These are phyloP conservation scores for Heliangelus exortis DNA, from an alignment of 2,797 vertebrate species.

Conservation along the genomic window DNA sequence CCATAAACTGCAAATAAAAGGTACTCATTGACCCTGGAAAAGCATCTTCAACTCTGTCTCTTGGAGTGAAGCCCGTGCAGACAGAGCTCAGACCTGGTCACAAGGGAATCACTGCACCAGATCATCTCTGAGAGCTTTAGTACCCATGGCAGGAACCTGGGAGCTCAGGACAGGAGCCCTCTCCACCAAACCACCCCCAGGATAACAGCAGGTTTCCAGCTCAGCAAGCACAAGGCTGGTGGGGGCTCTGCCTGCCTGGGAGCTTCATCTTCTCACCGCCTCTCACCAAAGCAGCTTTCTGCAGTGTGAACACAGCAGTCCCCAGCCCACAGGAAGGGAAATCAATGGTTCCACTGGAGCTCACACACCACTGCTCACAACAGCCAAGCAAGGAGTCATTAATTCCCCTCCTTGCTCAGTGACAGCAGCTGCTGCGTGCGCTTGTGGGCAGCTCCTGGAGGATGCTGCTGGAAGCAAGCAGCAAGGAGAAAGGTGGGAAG, in stretches of 20 bases:
- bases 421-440: slow-evolving; percentile 37
- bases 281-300: slow-evolving; percentile 26
- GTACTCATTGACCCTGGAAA: neutral
- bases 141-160: slow-evolving; percentile 7
- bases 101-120: slow-evolving; percentile 36
- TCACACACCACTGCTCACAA: neutral
- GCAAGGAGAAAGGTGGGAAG: slow-evolving; percentile 16
- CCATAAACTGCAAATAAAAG: slow-evolving; percentile 44
- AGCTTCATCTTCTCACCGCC: slow-evolving; percentile 25
- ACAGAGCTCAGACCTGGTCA: slow-evolving; percentile 19
- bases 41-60: neutral
- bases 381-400: slow-evolving; percentile 47
- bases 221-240: slow-evolving; percentile 46
- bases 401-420: slow-evolving; percentile 51
- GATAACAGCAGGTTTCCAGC: slow-evolving; percentile 52
- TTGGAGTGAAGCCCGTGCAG: neutral
- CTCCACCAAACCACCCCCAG: slow-evolving; percentile 34
- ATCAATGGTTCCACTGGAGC: slow-evolving; percentile 54
- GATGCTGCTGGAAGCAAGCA: neutral
- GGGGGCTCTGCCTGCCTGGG: neutral
- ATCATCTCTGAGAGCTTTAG: slow-evolving; percentile 33
- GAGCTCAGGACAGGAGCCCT: neutral
- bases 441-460: slow-evolving; percentile 23
- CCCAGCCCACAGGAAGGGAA: slow-evolving; percentile 56
- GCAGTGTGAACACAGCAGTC: slow-evolving; percentile 52